Evolutionary conservation across 2,113 vertebrate species (phyloP), one percentile per base, ranked within the genome.

Genomic region (Syngnathus floridae): DNA sequence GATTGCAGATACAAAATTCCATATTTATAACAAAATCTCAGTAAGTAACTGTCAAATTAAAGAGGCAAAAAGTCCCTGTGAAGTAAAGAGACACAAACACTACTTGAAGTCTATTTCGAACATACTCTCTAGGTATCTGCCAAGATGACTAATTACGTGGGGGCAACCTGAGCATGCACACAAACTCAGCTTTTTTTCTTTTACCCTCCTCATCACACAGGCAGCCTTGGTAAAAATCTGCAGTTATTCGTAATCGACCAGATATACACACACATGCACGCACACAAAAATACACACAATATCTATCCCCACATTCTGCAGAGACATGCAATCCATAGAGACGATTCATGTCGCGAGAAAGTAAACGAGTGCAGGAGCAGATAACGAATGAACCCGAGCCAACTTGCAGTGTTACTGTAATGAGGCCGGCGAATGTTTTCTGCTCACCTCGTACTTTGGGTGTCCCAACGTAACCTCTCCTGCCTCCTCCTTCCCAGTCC

Each of bases 111-210:
- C 51, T 83, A 88, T 87, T 84, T 89, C 87, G 79, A 86, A 76
- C 84, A 63, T 65, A 61, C 64, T 31, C 71, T 82, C 81, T 26
- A 76, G 80, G 84, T 89, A 86, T 86, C 81, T 87, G 86, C 90
- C 88, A 90, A 88, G 84, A 90, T 90, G 90, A 91, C 83, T 90
- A 90, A 91, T 91, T 90, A 88, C 82, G 69, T 52, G 65, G 46
- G 71, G 66, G 73, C 88, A 87, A 90, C 90, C 89, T 76, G 69
- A 73, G 76, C 75, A 52, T 48, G 38, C 65, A 49, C 69, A 59
- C 70, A 52, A 54, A 58, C 59, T 52, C 37, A 8, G 4, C 66
- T 78, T 77, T 65, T 45, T 22, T 31, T 78, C 76, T 65, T 45
- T 4, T 11, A 37, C 49, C 66, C 60, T 62, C 72, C n/a, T 21